These are phyloP conservation scores for Pseudolycoriella hygida DNA, from an alignment of 2,888 invertebrate genomes.

Conservation along the genomic window DNA sequence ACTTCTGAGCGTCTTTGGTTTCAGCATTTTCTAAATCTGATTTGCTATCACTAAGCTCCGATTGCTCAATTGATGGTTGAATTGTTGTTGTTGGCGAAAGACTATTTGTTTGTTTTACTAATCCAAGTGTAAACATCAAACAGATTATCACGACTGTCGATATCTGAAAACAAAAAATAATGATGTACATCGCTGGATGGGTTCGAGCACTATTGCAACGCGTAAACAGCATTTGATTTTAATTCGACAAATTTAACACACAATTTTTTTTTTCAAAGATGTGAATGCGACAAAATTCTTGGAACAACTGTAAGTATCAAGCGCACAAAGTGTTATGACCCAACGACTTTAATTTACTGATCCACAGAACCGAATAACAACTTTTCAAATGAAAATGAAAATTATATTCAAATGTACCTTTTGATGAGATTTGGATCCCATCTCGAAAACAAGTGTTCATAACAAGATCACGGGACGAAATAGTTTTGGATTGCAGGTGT, in stretches of 20 bases:
- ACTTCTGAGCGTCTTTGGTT: slow-evolving; percentile 47
- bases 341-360: background rate
- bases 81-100: slow-evolving; percentile 7
- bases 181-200: slow-evolving; percentile 8
- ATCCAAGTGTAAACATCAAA: slow-evolving; percentile 13
- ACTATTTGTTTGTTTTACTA: slow-evolving; percentile 7
- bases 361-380: slow-evolving; percentile 2
- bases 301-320: too few species aligned
- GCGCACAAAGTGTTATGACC: too few species aligned
- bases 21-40: slow-evolving; percentile 29
- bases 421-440: slow-evolving; percentile 8
- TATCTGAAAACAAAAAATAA: slow-evolving; percentile 15
- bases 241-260: background rate
- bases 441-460: slow-evolving; percentile 1
- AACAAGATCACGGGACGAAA: slow-evolving; percentile 4
- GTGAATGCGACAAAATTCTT: too few species aligned
- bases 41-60: slow-evolving; percentile 3
- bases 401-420: slow-evolving; percentile 3
- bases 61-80: slow-evolving; percentile 14
- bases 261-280: background rate
- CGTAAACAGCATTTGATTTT: background rate
- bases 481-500: background rate
- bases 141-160: slow-evolving; percentile 16
- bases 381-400: background rate
- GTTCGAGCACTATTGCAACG: background rate